A percentile compares a stretch with the other conserved stretches of the same genome.
Evolutionary conservation across 1,140 invertebrate genomes (phyloP).

Genomic region (Brachionus angularis): DNA sequence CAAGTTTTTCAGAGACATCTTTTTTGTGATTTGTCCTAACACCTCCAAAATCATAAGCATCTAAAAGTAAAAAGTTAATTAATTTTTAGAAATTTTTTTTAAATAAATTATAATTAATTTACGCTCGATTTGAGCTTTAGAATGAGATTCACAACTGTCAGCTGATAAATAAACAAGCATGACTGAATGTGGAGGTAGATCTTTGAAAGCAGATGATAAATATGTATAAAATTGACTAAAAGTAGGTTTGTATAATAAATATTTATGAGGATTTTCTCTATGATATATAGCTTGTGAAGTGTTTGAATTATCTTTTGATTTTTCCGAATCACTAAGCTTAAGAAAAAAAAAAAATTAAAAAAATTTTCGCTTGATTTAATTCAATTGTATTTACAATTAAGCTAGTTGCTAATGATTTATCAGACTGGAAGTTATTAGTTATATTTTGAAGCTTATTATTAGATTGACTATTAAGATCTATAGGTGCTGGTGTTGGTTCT

Average conservation of each 20-base stretch:
- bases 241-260: slow-evolving; percentile 88
- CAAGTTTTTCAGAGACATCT: slow-evolving; percentile 56
- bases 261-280: slow-evolving; percentile 92
- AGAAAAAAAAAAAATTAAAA: background rate
- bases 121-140: slow-evolving; percentile 43
- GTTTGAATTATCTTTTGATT: background rate
- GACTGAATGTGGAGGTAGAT: slow-evolving; percentile 82
- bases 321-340: background rate
- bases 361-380: background rate
- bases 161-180: slow-evolving; percentile 87
- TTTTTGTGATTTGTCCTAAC: slow-evolving; percentile 78
- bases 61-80: slow-evolving; percentile 52
- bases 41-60: slow-evolving; percentile 86
- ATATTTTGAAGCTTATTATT: slow-evolving; percentile 18
- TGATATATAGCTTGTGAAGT: slow-evolving; percentile 52
- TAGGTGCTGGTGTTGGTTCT: slow-evolving; percentile 76
- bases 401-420: slow-evolving; percentile 13
- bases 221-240: slow-evolving; percentile 88
- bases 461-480: too few relatives aligned
- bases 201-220: slow-evolving; percentile 85
- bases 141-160: slow-evolving; percentile 59
- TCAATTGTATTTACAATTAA: slow-evolving; percentile 19
- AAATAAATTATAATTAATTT: background rate
- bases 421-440: background rate
- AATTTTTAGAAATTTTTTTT: background rate